Percentiles rank a stretch among this genome's conserved stretches.
phyloP scores from a whole-genome alignment of 2,113 vertebrate species.

The Helogale parvula region DNA sequence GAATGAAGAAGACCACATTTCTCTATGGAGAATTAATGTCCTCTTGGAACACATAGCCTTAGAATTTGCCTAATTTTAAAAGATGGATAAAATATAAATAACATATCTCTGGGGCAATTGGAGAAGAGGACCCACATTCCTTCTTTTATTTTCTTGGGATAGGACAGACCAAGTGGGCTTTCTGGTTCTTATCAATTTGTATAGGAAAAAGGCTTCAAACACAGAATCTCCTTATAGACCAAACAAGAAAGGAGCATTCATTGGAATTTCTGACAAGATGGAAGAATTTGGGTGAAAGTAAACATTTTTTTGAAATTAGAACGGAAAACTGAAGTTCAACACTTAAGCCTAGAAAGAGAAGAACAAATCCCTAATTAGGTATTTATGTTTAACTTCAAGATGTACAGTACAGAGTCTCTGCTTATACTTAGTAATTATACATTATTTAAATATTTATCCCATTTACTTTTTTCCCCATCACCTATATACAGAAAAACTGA shows the following conservation, averaged over 20 bases:
- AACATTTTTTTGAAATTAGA: constrained; percentile 57
- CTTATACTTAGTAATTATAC: constrained; percentile 46
- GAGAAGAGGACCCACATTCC: neutral
- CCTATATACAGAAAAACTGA: constrained; percentile 38
- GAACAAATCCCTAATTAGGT: constrained; percentile 55
- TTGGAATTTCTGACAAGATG: constrained; percentile 44
- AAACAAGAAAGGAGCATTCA: constrained; percentile 55
- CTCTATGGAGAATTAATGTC: constrained; percentile 65
- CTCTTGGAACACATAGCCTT: constrained; percentile 60
- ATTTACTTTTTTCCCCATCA: constrained; percentile 32
- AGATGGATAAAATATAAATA: constrained; percentile 63
- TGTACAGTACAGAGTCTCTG: neutral
- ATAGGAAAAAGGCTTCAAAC: constrained; percentile 56
- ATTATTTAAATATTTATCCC: constrained; percentile 43
- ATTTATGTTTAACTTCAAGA: constrained; percentile 59
- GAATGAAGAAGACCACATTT: constrained; percentile 61
- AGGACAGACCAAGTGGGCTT: constrained; percentile 50
- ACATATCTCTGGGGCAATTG: constrained; percentile 51
- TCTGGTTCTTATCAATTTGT: constrained; percentile 45
- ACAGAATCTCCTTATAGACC: constrained; percentile 54
- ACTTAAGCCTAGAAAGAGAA: constrained; percentile 17
- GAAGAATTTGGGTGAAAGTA: constrained; percentile 49
- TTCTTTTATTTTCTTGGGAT: constrained; percentile 59
- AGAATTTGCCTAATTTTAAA: constrained; percentile 65
- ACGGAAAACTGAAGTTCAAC: constrained; percentile 34